Base-by-base conservation (phyloP, 2,888 invertebrate species). In the Cephus rjabovi region DNA sequence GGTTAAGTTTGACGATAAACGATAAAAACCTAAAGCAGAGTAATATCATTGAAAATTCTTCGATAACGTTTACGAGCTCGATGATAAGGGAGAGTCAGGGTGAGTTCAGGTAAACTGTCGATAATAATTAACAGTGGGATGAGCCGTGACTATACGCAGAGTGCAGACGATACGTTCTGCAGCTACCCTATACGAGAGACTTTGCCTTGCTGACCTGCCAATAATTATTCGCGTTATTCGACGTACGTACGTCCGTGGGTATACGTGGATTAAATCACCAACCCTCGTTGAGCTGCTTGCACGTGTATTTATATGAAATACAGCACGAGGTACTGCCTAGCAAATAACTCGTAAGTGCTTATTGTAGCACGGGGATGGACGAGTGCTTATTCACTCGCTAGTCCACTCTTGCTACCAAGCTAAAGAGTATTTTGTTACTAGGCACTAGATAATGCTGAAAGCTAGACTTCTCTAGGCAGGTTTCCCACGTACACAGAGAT, bases 371-470 rank as follows among this genome's bases (percentile, higher is more conserved):
- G 23, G 23, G 56, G 56, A 56, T 56, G 23, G 56, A 56, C 23
- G 56, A 15, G 15, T 9, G 23, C 56, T 56, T 6, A 56, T 56
- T 56, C 23, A 1, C 56, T 56, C 56, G 23, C 23, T 23, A 56
- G 23, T 56, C 23, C 23, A 23, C 9, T 9, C 56, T 23, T 56
- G 2, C 56, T 56, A 9, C 6, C 56, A 75, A 33, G 74, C 34
- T 68, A 69, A 73, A 11, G 78, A 82, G 83, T 84, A 81, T 86
- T 86, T 86, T 85, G 86, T 87, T 86, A 87, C 83, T 71, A 73
- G 77, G 56, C 75, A 79, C 71, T 79, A 80, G 84, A 82, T 85
- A 85, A 83, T 83, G 79, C 81, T 81, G 80, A 81, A 81, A 82
- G 81, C 75, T 78, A 77, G 75, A 79, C 77, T 83, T 80, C 74